Evolutionary conservation across 2,797 vertebrate genomes (phyloP), one percentile per base, ranked within the genome.

Genomic region (Brachyrhaphis roseni): DNA sequence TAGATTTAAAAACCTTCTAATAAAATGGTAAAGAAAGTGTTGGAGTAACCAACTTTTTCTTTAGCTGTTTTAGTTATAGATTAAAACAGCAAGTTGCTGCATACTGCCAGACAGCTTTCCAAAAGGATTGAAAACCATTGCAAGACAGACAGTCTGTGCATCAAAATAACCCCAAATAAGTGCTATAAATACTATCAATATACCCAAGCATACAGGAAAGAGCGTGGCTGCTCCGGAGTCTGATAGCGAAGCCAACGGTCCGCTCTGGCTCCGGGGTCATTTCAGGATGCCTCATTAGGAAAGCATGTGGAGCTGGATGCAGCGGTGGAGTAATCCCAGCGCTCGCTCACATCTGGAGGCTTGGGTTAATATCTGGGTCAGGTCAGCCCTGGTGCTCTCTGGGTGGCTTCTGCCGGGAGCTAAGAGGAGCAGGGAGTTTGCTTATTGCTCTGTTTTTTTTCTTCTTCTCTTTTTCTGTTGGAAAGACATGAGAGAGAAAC

Each of bases 361-460:
- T 93, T 87, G 90, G 92, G 95, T 93, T 95, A 94, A 95, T 94
- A 95, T 95, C 90, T 96, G 93, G 95, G 95, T 96, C 95, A 95
- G 94, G 94, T 95, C 93, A 94, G 89, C 88, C 89, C 88, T 88
- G 88, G 89, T 94, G 88, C 87, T 90, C 53, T 75, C 89, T 91
- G 87, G 89, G 90, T 92, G 91, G 90, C 90, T 93, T 92, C 88
- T 90, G 90, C 86, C 92, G 82, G 78, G 81, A 90, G 90, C 66
- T 77, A 10, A 78, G 59, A 78, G 55, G 55, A 77, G 81, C 73
- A 75, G 72, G 53, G 71, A 78, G 76, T 87, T 90, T 75, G 79
- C 51, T 81, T 82, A 26, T 76, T 76, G 78, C 53, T 78, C 20
- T 82, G 74, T 82, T 81, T 87, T 75, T 59, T 51, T 49, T 51